Evolutionary conservation across 23 tunicate species (phyloP).

Genomic region (Trididemnum clinides): DNA sequence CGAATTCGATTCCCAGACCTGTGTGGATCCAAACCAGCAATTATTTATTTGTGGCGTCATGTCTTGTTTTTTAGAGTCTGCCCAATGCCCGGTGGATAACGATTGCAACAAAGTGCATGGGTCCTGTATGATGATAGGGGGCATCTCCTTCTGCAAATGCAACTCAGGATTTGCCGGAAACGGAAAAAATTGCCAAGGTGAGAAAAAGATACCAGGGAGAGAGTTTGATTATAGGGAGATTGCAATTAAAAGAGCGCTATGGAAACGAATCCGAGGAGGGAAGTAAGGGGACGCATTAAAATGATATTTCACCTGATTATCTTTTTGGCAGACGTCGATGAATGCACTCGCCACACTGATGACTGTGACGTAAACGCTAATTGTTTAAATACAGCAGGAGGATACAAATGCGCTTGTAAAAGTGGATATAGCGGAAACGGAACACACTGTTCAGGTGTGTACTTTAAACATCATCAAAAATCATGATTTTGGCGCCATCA

Average conservation of each 20-base stretch:
- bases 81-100: background rate
- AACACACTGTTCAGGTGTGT: background rate
- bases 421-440: constrained; percentile 38
- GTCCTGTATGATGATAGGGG: background rate
- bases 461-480: no score
- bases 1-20: no score
- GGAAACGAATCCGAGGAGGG: no score
- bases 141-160: background rate
- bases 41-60: no score
- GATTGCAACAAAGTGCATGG: background rate
- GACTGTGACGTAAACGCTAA: constrained; percentile 25
- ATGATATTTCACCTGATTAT: no score
- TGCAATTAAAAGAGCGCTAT: no score
- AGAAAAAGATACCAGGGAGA: no score
- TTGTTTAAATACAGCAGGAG: constrained; percentile 19
- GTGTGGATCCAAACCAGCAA: no score
- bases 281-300: no score
- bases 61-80: no score
- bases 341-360: background rate
- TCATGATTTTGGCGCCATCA: no score
- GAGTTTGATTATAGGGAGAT: no score
- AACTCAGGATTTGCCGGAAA: background rate
- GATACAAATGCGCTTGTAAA: constrained; percentile 22
- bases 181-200: background rate
- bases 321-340: background rate